phyloP scores from a whole-genome alignment of 2,888 invertebrate genomes.

The Theretra japonica region DNA sequence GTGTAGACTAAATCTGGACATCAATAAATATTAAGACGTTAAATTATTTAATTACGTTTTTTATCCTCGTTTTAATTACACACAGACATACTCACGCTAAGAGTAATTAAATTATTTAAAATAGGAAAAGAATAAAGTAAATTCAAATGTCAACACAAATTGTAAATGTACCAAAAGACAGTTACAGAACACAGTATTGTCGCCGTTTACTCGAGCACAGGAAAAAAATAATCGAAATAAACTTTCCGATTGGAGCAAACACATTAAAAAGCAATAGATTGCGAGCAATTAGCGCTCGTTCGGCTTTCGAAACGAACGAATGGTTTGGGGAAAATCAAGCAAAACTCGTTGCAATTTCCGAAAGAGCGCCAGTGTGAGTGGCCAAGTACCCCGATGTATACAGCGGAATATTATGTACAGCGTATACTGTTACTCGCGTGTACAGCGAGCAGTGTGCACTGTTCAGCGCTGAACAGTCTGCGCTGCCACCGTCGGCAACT shows the following conservation, averaged over 20 bases:
- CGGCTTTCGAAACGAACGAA: conserved; percentile 34
- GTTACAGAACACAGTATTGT: conserved; percentile 51
- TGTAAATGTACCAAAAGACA: not conserved
- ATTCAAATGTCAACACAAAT: not conserved
- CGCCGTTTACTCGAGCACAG: conserved; percentile 43
- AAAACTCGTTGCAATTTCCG: conserved; percentile 32
- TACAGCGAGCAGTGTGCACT: too few relatives aligned
- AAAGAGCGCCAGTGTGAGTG: conserved; percentile 28
- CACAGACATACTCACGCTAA: not conserved
- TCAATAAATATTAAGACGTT: too few relatives aligned
- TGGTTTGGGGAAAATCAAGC: conserved; percentile 31
- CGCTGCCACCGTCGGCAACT: not conserved
- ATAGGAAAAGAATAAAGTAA: not conserved
- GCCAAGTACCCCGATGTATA: conserved; percentile 18
- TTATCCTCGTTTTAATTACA: not conserved
- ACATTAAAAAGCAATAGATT: conserved; percentile 75
- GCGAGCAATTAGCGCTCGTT: conserved; percentile 69
- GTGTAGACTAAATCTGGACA: too few relatives aligned
- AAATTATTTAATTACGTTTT: not conserved
- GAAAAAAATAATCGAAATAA: conserved; percentile 53
- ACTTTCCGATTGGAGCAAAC: conserved; percentile 60
- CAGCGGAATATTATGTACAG: not conserved
- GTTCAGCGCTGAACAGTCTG: not conserved
- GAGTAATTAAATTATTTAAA: not conserved
- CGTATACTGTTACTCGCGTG: too few relatives aligned